phyloP scores from a whole-genome alignment of 2,888 invertebrate genomes.

The Augochlorella aurata region DNA sequence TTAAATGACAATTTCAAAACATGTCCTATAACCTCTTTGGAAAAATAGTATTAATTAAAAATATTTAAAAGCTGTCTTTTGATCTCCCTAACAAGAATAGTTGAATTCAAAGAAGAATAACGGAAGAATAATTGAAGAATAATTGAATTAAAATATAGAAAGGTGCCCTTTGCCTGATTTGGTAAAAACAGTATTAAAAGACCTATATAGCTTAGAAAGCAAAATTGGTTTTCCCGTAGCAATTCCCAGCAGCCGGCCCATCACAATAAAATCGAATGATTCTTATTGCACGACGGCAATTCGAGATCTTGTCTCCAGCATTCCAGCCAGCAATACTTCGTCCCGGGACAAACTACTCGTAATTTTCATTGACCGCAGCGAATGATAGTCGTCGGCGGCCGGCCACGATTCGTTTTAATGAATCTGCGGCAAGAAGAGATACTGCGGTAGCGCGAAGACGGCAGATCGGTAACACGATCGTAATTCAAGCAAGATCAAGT shows the following conservation, averaged over 20 bases:
- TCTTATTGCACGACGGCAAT: constrained; percentile 34
- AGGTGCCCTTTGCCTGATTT: no score
- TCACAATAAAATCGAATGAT: constrained; percentile 46
- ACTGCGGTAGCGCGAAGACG: not conserved
- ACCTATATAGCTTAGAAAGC: not conserved
- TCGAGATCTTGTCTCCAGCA: constrained; percentile 41
- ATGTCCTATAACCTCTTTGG: no score
- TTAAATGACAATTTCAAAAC: no score
- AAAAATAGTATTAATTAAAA: no score
- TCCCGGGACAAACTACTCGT: constrained; percentile 24
- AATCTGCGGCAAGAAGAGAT: constrained; percentile 34
- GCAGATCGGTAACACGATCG: constrained; percentile 67
- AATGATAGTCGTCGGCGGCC: constrained; percentile 36
- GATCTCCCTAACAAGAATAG: no score
- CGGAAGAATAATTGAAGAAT: no score
- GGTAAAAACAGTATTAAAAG: no score
- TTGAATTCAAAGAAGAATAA: no score
- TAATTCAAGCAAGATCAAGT: constrained; percentile 77
- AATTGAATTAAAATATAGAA: no score
- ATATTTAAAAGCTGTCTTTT: no score
- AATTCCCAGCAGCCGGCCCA: constrained; percentile 21
- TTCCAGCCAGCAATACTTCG: constrained; percentile 36
- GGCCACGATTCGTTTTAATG: constrained; percentile 40
- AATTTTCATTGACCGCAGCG: constrained; percentile 31
- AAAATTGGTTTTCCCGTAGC: constrained; percentile 9